These are phyloP conservation scores for Conus ventricosus DNA, from an alignment of 1,140 invertebrate genomes.

Conservation along the genomic window DNA sequence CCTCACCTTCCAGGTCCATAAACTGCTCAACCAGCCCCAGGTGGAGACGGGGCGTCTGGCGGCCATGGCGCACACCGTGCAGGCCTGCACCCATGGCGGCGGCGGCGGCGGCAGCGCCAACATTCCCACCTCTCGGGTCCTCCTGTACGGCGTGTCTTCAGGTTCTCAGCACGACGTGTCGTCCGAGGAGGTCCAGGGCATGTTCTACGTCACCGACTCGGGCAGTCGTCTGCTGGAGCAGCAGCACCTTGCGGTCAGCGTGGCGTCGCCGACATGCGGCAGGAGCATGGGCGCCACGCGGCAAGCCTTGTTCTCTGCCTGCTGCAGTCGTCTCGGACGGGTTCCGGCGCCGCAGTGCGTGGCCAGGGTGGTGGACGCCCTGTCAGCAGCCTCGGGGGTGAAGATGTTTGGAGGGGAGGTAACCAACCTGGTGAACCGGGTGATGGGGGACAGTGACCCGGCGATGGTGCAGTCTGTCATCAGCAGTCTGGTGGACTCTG, in stretches of 20 bases:
- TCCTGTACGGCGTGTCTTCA: slow-evolving; percentile 14
- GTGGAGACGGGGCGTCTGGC: slow-evolving; percentile 24
- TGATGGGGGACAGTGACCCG: not conserved
- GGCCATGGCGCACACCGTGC: slow-evolving; percentile 11
- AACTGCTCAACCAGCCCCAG: slow-evolving; percentile 30
- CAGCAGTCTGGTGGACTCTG: not conserved
- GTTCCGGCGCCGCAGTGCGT: not conserved
- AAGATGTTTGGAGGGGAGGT: not conserved
- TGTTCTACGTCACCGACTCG: slow-evolving; percentile 26
- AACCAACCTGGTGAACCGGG: not conserved
- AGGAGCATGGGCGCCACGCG: not conserved
- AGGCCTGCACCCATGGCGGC: not conserved
- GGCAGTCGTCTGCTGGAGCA: slow-evolving; percentile 25
- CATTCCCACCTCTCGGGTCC: not conserved
- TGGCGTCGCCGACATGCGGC: not conserved
- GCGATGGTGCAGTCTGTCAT: not conserved
- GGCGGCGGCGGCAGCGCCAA: not conserved
- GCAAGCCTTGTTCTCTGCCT: not conserved
- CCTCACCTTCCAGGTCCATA: slow-evolving; percentile 24
- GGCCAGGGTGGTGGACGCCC: not conserved
- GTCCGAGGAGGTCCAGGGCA: slow-evolving; percentile 26
- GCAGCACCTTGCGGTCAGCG: not conserved
- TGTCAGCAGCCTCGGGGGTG: not conserved
- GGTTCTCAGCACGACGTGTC: not conserved
- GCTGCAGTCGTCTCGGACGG: not conserved